Evolutionary conservation across 2,113 vertebrate genomes (phyloP).

Genomic region (Phasianus colchicus): DNA sequence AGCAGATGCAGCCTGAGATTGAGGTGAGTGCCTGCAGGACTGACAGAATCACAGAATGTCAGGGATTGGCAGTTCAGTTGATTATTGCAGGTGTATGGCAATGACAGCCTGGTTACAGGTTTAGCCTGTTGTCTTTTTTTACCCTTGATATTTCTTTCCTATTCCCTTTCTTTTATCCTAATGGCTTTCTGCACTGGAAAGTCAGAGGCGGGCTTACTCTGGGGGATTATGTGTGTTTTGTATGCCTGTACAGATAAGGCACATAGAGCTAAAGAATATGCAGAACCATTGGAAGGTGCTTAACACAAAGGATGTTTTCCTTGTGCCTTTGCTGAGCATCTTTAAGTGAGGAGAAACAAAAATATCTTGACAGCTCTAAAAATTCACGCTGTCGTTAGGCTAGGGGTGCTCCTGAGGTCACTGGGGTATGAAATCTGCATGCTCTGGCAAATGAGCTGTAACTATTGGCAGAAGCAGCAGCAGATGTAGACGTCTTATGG

Average conservation of each 20-base stretch:
- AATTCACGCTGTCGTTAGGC: too few species aligned
- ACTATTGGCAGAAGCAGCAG: not conserved
- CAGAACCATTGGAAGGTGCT: not conserved
- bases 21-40: not conserved
- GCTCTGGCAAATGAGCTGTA: not conserved
- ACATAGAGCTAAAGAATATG: not conserved
- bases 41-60: too few species aligned
- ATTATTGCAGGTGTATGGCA: not conserved
- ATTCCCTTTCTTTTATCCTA: not conserved
- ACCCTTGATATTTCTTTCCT: not conserved
- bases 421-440: not conserved
- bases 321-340: too few species aligned
- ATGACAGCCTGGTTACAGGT: not conserved
- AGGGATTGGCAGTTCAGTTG: not conserved
- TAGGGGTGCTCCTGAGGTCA: not conserved
- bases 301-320: not conserved
- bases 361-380: too few species aligned
- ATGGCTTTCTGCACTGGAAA: not conserved
- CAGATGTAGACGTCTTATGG: not conserved
- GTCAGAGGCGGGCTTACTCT: not conserved
- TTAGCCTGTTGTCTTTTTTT: not conserved
- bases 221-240: not conserved
- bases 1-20: rapidly evolving
- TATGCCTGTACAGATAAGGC: not conserved
- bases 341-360: too few species aligned